Percentiles rank a stretch among this genome's conserved stretches.
Evolutionary conservation across 2,888 invertebrate genomes (phyloP).

Genomic region (Pantelozetes paolii): DNA sequence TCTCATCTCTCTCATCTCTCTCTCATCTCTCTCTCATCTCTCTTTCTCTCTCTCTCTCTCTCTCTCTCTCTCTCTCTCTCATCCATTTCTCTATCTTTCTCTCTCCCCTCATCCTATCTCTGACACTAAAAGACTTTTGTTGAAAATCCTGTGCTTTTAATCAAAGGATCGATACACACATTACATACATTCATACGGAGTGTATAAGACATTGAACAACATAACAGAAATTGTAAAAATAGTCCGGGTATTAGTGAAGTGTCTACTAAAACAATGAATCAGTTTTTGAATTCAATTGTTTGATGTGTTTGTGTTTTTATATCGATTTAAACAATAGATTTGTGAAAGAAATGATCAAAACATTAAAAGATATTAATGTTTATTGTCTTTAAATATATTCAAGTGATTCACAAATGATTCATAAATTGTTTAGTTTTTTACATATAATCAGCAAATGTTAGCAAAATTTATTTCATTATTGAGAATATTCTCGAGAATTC

Average conservation of each 20-base stretch:
- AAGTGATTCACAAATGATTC: neutral
- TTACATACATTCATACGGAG: neutral
- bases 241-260: neutral
- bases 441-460: neutral
- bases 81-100: neutral
- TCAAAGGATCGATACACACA: neutral
- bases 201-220: neutral
- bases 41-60: neutral
- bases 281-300: neutral
- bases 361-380: neutral
- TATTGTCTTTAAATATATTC: neutral
- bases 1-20: too few relatives aligned
- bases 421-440: neutral
- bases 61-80: too few relatives aligned
- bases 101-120: neutral
- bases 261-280: neutral
- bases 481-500: neutral
- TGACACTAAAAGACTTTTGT: neutral
- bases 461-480: neutral
- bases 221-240: too few relatives aligned
- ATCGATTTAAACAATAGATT: neutral
- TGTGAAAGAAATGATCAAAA: neutral
- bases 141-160: neutral
- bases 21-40: neutral
- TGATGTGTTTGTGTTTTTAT: neutral